A percentile compares a stretch with the other conserved stretches of the same genome.
These are phyloP conservation scores for Cossypha dichroa DNA, from an alignment of 2,797 vertebrate genomes.

Conservation along the genomic window DNA sequence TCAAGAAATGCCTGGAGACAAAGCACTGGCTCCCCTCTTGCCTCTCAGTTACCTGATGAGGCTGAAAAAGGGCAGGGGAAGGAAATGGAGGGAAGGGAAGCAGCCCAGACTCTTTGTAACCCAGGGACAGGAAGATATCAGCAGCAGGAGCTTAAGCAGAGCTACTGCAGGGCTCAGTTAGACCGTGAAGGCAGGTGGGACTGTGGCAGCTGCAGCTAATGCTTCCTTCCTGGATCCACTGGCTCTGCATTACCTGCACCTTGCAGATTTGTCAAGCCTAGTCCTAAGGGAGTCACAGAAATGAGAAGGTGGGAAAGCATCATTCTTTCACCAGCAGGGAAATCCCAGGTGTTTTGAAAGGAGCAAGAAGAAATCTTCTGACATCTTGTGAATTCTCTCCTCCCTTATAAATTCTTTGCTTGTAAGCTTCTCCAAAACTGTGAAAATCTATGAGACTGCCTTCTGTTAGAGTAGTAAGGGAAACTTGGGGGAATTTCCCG, in stretches of 20 bases:
- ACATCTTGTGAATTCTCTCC: not conserved
- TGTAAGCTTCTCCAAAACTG: not conserved
- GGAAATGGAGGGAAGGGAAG: not conserved
- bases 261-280: not conserved
- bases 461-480: not conserved
- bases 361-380: not conserved
- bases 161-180: not conserved
- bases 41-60: not conserved
- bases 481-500: constrained; percentile 6
- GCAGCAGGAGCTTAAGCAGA: not conserved
- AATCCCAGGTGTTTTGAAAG: not conserved
- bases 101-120: not conserved
- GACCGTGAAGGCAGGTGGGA: not conserved
- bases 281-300: not conserved
- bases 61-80: not conserved
- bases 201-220: not conserved
- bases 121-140: not conserved
- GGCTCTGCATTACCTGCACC: not conserved
- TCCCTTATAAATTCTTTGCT: not conserved
- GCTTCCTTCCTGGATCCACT: fast-evolving
- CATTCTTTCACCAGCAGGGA: not conserved
- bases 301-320: not conserved
- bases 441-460: not conserved
- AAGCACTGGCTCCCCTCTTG: not conserved
- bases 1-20: not conserved